Evolutionary conservation across 2,797 vertebrate species (phyloP).

Genomic region (Chrysolophus pictus): DNA sequence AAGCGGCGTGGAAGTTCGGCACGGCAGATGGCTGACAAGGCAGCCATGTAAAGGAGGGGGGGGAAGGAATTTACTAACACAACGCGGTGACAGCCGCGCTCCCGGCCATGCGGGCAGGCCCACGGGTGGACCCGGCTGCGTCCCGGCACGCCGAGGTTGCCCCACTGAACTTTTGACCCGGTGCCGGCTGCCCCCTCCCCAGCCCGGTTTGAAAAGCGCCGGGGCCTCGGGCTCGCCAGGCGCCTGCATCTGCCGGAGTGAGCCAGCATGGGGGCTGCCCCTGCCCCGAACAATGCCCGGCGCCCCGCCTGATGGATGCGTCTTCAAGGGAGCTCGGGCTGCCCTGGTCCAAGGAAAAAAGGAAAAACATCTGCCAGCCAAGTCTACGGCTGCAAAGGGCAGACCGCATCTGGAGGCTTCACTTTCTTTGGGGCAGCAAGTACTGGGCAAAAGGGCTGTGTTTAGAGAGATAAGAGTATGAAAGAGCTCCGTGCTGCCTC

Average conservation of each 20-base stretch:
- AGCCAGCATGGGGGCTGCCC: constrained; percentile 66
- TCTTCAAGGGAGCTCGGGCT: constrained; percentile 22
- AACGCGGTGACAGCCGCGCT: not conserved
- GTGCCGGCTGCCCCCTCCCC: constrained; percentile 52
- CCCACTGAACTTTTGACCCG: constrained; percentile 80
- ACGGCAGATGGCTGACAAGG: constrained; percentile 56
- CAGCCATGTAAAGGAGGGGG: constrained; percentile 18
- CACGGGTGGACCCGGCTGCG: not conserved
- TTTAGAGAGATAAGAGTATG: not conserved
- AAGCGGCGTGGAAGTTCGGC: constrained; percentile 28
- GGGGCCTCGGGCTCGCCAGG: constrained; percentile 42
- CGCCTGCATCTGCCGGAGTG: constrained; percentile 63
- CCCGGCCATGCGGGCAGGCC: not conserved
- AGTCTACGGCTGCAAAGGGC: constrained; percentile 40
- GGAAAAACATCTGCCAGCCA: constrained; percentile 53
- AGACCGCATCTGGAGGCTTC: constrained; percentile 36
- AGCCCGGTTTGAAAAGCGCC: constrained; percentile 59
- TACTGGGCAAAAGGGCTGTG: not conserved
- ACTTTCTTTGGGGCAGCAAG: constrained; percentile 25
- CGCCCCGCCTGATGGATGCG: constrained; percentile 58
- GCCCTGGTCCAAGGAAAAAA: not conserved
- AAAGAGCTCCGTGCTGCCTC: not conserved
- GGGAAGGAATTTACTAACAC: fast-evolving
- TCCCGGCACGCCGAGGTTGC: constrained; percentile 29
- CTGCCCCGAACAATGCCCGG: constrained; percentile 60